These are phyloP conservation scores for Theristicus caerulescens DNA, from an alignment of 2,113 vertebrate genomes.

Conservation along the genomic window DNA sequence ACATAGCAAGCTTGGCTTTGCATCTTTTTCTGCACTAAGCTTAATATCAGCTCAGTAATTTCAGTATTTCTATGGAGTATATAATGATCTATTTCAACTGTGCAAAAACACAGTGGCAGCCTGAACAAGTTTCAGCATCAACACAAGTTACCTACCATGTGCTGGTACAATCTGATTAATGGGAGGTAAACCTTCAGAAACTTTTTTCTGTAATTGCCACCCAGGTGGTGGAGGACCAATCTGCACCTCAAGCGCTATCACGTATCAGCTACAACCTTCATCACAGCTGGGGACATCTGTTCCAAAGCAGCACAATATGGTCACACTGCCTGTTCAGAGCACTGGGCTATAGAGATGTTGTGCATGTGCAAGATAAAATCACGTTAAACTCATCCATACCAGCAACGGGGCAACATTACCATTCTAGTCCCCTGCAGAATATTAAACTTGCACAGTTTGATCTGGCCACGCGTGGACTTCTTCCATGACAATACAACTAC, in stretches of 20 bases:
- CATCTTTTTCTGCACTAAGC: neutral
- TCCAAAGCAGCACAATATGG: neutral
- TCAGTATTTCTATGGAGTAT: neutral
- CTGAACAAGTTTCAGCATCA: neutral
- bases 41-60: neutral
- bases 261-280: rapidly evolving
- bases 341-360: neutral
- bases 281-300: neutral
- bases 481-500: neutral
- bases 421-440: neutral
- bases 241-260: neutral
- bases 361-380: neutral
- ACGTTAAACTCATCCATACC: rapidly evolving
- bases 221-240: neutral
- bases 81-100: neutral
- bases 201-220: neutral
- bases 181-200: neutral
- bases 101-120: neutral
- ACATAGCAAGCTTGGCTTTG: neutral
- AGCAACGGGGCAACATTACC: neutral
- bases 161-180: neutral
- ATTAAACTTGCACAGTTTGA: neutral
- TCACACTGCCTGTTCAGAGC: neutral
- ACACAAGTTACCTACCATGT: neutral
- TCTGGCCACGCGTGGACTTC: neutral